A percentile compares a stretch with the other conserved stretches of the same genome.
These are phyloP conservation scores for Quiscalus mexicanus DNA, from an alignment of 2,113 vertebrate species.

Conservation along the genomic window DNA sequence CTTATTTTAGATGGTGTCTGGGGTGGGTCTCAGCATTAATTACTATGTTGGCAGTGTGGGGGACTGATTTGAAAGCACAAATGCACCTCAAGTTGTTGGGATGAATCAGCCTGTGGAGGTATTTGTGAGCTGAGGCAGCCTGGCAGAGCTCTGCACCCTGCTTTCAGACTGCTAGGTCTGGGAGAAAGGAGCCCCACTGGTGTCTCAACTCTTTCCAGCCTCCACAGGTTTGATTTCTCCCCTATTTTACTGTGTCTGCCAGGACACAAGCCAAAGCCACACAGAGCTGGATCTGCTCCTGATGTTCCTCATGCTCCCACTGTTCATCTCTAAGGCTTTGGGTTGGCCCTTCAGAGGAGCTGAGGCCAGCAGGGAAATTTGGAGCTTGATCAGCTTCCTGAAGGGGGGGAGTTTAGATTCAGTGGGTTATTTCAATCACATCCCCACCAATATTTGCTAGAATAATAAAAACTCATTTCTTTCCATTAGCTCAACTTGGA, in stretches of 20 bases:
- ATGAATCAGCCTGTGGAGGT: not conserved
- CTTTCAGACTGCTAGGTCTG: not conserved
- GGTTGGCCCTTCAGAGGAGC: conserved; percentile 14
- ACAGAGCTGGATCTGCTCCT: conserved; percentile 36
- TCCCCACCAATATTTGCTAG: conserved; percentile 10
- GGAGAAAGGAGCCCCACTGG: not conserved
- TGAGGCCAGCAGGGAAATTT: conserved; percentile 46
- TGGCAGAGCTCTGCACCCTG: not conserved
- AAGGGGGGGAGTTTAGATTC: not conserved
- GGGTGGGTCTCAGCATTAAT: accelerated
- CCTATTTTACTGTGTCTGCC: conserved; percentile 21
- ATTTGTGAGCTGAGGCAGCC: not conserved
- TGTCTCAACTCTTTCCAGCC: conserved; percentile 34
- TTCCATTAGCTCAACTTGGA: not conserved
- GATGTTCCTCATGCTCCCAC: conserved; percentile 23
- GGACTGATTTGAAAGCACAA: not conserved
- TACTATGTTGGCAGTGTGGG: not conserved
- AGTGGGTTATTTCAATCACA: not conserved
- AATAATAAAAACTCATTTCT: conserved; percentile 37
- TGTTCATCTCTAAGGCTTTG: conserved; percentile 36
- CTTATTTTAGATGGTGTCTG: not conserved
- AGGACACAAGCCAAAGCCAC: conserved; percentile 51
- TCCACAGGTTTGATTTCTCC: conserved; percentile 34
- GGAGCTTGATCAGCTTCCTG: conserved; percentile 39
- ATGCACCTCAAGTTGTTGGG: not conserved